Base-by-base conservation (phyloP, 2,888 invertebrate genomes). In the Catocala fraxini region DNA sequence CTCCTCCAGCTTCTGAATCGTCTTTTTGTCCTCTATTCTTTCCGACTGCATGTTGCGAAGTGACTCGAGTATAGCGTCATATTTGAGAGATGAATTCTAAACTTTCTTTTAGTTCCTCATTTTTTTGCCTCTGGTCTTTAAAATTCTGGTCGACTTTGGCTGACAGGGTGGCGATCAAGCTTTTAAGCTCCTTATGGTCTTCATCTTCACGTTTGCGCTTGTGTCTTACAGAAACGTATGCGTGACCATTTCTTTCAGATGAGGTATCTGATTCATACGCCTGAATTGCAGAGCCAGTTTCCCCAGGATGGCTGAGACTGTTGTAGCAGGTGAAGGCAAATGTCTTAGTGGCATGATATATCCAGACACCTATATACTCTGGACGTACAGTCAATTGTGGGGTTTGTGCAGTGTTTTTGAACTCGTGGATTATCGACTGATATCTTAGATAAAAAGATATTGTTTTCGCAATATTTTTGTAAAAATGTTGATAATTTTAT, bases 211-310 rank as follows among this genome's bases (percentile, higher is more conserved):
- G 46, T 47, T 13, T 55, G 11, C 55, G 55, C 39, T 47, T 55
- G 4, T 46, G 47, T 46, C 47, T 55, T 4, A 39, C 47, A 12
- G 6, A 15, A 5, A 39, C 39, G 39, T 55, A 2, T 35, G 39
- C 13, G 10, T 15, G 25, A 25, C 25, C 25, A 25, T 4, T 25
- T 25, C 4, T 25, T 25, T 25, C 25, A 25, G 25, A 25, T 47
- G 55, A 41, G n/a, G 47, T 55, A 39, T 55, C 55, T 9, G 55
- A 55, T 25, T 56, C 48, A 47, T 5, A 41, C 33, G 51, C 25
- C 25, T 25, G 25, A 25, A 25, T 25, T 25, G 25, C 25, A 25
- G 25, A 25, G 25, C 25, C 25, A 25, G 25, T 25, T 25, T 25
- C 25, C 25, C 1, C 4, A 25, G 25, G 25, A 25, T 25, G 25